Conservation (phyloP, 2,113 vertebrate species). For the Thymallus thymallus region DNA sequence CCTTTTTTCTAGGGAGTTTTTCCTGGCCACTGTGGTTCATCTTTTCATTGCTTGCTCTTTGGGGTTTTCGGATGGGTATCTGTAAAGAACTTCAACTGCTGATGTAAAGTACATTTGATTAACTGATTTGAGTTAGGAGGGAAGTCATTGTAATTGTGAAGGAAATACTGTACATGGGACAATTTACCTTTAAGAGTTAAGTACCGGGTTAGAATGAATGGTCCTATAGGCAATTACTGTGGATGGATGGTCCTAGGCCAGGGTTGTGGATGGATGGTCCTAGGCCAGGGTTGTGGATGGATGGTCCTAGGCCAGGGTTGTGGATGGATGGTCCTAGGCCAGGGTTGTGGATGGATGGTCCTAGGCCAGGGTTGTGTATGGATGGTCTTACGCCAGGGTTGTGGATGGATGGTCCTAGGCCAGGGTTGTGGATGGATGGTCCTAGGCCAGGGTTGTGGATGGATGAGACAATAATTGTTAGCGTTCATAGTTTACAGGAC, state of each 20-base stretch:
- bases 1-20: no score
- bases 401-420: not conserved
- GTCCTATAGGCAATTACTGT: not conserved
- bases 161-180: no score
- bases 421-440: constrained; percentile 2
- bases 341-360: not conserved
- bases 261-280: not conserved
- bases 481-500: not conserved
- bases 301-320: not conserved
- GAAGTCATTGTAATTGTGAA: not conserved
- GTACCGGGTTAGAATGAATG: not conserved
- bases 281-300: not conserved
- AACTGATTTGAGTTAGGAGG: not conserved
- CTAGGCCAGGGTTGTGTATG: not conserved
- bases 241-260: not conserved
- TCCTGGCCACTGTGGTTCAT: no score
- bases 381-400: not conserved
- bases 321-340: not conserved
- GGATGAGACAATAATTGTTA: not conserved
- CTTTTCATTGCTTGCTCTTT: no score
- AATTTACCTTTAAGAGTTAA: constrained; percentile 4
- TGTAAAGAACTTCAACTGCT: no score
- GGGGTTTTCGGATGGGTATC: no score
- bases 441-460: not conserved
- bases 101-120: not conserved